phyloP scores from a whole-genome alignment of 2,888 invertebrate species.

The Seira musarum region DNA sequence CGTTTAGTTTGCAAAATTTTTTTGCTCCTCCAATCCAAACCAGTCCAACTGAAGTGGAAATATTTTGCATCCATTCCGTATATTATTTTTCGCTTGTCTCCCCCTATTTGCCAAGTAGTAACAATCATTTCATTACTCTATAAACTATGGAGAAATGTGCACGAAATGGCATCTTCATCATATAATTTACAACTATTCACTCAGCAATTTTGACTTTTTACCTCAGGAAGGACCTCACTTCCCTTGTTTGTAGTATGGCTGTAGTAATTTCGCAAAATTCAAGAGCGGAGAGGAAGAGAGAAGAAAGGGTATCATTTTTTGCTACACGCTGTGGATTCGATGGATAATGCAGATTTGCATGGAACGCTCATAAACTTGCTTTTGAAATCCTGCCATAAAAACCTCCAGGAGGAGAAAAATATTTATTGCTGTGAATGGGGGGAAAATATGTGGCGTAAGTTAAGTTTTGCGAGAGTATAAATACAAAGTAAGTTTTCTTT shows the following conservation, averaged over 20 bases:
- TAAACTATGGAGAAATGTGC: conserved; percentile 15
- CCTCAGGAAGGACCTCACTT: background rate
- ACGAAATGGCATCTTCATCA: conserved; percentile 43
- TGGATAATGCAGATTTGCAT: background rate
- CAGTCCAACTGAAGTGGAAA: background rate
- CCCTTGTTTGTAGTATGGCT: no score
- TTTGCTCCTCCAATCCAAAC: background rate
- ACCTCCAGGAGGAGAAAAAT: conserved; percentile 43
- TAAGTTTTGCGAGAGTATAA: background rate
- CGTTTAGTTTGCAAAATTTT: no score
- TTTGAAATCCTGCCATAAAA: conserved; percentile 51
- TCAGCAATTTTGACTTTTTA: conserved; percentile 14
- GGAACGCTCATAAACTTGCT: conserved; percentile 2
- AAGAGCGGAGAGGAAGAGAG: no score
- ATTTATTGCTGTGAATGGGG: conserved; percentile 25
- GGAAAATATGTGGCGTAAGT: background rate
- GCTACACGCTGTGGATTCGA: background rate
- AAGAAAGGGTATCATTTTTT: no score
- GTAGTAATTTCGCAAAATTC: no score
- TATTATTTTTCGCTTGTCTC: no score
- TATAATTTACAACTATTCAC: conserved; percentile 41
- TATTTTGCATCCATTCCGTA: background rate
- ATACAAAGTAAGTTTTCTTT: background rate
- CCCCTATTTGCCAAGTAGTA: no score
- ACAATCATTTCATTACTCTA: conserved; percentile 47